Percentiles rank a stretch among this genome's conserved stretches.
Evolutionary conservation across 2,888 invertebrate genomes (phyloP).

Genomic region (Meiosimyza decipiens): DNA sequence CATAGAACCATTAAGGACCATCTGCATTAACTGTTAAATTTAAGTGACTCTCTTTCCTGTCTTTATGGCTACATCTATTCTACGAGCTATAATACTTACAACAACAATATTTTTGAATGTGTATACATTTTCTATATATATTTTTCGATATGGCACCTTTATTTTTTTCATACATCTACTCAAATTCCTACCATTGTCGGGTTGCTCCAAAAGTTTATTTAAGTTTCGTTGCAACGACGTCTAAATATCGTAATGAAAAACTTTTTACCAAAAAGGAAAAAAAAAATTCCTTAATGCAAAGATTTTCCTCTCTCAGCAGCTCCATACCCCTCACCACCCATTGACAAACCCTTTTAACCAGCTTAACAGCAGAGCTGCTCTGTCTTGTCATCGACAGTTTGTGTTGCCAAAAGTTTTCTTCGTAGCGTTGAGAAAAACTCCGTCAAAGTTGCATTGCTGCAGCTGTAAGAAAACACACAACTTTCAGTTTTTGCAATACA

Average conservation of each 20-base stretch:
- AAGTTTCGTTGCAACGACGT: conserved; percentile 13
- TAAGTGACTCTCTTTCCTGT: no score
- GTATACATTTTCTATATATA: no score
- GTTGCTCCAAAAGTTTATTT: conserved; percentile 23
- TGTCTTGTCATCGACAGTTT: conserved; percentile 37
- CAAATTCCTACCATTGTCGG: neutral
- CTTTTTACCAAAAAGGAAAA: conserved; percentile 19
- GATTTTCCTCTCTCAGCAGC: conserved; percentile 21
- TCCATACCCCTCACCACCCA: neutral
- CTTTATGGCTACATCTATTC: no score
- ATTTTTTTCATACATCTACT: neutral
- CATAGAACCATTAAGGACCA: no score
- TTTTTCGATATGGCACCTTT: no score
- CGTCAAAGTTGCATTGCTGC: conserved; percentile 28
- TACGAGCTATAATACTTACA: no score
- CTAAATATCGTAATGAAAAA: conserved; percentile 18
- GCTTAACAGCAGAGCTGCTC: neutral
- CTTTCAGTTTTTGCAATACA: neutral
- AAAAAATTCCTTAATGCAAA: neutral
- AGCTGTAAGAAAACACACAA: conserved; percentile 13
- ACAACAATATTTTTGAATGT: no score
- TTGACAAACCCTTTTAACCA: neutral
- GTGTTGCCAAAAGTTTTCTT: conserved; percentile 31
- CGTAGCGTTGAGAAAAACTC: neutral
- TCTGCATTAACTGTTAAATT: no score